Evolutionary conservation across 2,113 vertebrate genomes (phyloP).

Genomic region (Rhinopomastus cyanomelas): DNA sequence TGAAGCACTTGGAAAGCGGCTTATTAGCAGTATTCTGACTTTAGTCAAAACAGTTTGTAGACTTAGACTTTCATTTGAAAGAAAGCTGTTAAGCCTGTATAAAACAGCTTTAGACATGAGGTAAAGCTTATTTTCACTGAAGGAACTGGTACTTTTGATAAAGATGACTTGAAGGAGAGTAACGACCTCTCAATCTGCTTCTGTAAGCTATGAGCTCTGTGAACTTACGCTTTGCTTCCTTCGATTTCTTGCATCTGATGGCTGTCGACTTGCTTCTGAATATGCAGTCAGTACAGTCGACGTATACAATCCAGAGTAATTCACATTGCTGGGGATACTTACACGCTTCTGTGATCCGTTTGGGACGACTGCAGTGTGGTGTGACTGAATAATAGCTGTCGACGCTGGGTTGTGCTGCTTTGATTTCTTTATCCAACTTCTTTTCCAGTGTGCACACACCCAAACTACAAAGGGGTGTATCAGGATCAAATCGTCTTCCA

Average conservation of each 20-base stretch:
- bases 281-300: neutral
- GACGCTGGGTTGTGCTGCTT: neutral
- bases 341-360: neutral
- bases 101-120: neutral
- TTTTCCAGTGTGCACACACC: constrained; percentile 5
- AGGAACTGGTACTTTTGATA: neutral
- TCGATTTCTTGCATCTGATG: neutral
- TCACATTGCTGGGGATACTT: neutral
- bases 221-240: neutral
- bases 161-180: neutral
- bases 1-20: neutral
- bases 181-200: neutral
- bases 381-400: neutral
- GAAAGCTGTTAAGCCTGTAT: neutral
- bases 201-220: neutral
- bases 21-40: neutral
- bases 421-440: neutral
- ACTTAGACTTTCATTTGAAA: neutral
- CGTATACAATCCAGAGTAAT: neutral
- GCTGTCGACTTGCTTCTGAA: neutral
- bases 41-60: neutral
- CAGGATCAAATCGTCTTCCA: neutral
- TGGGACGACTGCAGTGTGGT: neutral
- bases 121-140: neutral
- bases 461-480: neutral